Evolutionary conservation across 2,113 vertebrate genomes (phyloP), one percentile per base, ranked within the genome.

Genomic region (Pipa parva): DNA sequence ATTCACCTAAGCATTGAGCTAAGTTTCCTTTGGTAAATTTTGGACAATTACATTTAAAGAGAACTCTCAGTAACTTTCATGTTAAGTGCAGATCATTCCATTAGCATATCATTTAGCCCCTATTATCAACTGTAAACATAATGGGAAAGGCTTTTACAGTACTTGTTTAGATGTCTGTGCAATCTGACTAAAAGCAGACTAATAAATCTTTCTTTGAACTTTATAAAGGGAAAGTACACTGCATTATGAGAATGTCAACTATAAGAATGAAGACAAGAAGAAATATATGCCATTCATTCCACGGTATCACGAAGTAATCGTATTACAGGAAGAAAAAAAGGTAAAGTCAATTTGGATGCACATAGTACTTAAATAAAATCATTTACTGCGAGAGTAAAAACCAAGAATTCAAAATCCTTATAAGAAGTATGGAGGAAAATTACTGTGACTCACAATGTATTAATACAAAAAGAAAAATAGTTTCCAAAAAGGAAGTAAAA

Each of bases 201-300:
- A 49, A 55, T 81, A 72, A 77, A 75, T 84, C 73, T 83, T 63
- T 76, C 29, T 75, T 63, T 80, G 73, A 74, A 80, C 63, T 82
- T 83, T 78, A 54, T 75, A 74, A 81, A 91, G 88, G 74, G 71
- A 84, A 77, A 77, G 63, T 51, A 27, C 63, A 63, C 29, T 77
- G 27, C 62, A 71, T 68, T 91, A 78, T 73, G 86, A 90, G 81
- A 91, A 92, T 42, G 55, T 87, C 77, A 92, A 88, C 72, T 76
- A 88, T 75, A 83, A 82, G 76, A 89, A 77, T 75, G 77, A 85
- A 62, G 73, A 80, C 58, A 80, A 66, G 71, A 73, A 71, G 73
- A 82, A 78, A 77, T 48, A 67, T 46, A 83, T 83, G 63, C 76
- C 80, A 59, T 70, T 77, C 63, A 65, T 88, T 61, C 87, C 87